These are phyloP conservation scores for Pseudomyrmex concolor DNA, from an alignment of 1,140 invertebrate genomes.

Conservation along the genomic window DNA sequence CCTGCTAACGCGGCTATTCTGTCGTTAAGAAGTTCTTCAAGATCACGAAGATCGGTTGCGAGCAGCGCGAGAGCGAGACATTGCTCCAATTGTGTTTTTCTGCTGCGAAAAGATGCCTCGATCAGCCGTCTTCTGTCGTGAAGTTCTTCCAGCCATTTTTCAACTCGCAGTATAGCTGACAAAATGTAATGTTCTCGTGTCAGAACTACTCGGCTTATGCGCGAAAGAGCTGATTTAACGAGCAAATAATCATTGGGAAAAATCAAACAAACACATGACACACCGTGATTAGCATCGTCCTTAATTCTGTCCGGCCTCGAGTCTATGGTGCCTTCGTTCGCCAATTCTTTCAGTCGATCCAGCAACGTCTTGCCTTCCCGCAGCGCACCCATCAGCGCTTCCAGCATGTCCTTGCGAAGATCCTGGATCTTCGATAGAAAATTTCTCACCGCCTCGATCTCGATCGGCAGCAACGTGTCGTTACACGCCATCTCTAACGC, in stretches of 20 bases:
- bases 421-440: slow-evolving; percentile 88
- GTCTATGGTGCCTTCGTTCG: slow-evolving; percentile 89
- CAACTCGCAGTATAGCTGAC: slow-evolving; percentile 89
- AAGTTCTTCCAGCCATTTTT: slow-evolving; percentile 90
- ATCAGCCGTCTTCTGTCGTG: slow-evolving; percentile 91
- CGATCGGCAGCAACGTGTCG: slow-evolving; percentile 88
- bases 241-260: background rate
- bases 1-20: slow-evolving; percentile 83
- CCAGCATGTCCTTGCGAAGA: slow-evolving; percentile 89
- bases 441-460: slow-evolving; percentile 88
- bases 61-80: slow-evolving; percentile 91
- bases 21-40: slow-evolving; percentile 87
- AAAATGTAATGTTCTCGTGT: background rate
- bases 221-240: background rate
- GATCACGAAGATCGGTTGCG: slow-evolving; percentile 89
- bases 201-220: background rate
- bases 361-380: slow-evolving; percentile 92
- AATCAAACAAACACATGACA: background rate
- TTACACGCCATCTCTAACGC: slow-evolving; percentile 89
- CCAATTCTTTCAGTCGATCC: slow-evolving; percentile 89
- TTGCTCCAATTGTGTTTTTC: slow-evolving; percentile 90
- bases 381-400: slow-evolving; percentile 90
- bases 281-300: slow-evolving; percentile 87
- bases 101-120: slow-evolving; percentile 90
- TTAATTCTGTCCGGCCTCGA: slow-evolving; percentile 90